Percentiles rank a stretch among this genome's conserved stretches.
Conservation (phyloP, 1,140 invertebrate species). For the Neoseiulus cucumeris region DNA sequence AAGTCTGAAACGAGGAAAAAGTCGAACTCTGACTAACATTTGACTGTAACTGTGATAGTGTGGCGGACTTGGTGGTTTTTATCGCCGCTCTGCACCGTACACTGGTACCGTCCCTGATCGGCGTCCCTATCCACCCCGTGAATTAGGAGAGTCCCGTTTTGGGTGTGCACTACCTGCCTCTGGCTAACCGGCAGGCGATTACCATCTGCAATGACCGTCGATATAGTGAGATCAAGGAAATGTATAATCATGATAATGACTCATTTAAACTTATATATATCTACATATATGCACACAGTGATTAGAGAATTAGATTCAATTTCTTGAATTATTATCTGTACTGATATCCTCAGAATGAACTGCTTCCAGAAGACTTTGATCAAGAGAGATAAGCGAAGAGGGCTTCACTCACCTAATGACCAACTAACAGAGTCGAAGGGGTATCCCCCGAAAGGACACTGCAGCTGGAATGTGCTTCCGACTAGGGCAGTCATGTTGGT, state of each 20-base stretch:
- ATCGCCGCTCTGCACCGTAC: slow-evolving; percentile 5
- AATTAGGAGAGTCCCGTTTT: slow-evolving; percentile 9
- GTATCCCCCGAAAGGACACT: slow-evolving; percentile 18
- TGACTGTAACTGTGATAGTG: slow-evolving; percentile 1
- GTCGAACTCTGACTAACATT: neutral
- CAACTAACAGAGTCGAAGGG: slow-evolving; percentile 16
- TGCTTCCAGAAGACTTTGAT: too few species aligned
- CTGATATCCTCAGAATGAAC: too few species aligned
- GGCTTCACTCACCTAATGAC: slow-evolving; percentile 17
- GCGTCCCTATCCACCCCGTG: slow-evolving; percentile 11
- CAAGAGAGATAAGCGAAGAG: too few species aligned
- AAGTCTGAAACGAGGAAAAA: too few species aligned
- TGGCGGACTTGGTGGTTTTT: slow-evolving; percentile 8
- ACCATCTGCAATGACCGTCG: neutral
- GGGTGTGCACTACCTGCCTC: slow-evolving; percentile 8
- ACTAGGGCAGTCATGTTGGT: slow-evolving; percentile 18
- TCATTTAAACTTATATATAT: too few species aligned
- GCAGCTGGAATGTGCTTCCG: slow-evolving; percentile 15
- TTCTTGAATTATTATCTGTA: too few species aligned
- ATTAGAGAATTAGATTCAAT: too few species aligned
- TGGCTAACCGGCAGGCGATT: slow-evolving; percentile 11
- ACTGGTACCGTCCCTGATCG: slow-evolving; percentile 9
- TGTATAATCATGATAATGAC: too few species aligned
- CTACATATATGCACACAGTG: too few species aligned
- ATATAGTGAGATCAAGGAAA: neutral